These are phyloP conservation scores for Etheostoma perlongum DNA, from an alignment of 2,797 vertebrate species.

Conservation along the genomic window DNA sequence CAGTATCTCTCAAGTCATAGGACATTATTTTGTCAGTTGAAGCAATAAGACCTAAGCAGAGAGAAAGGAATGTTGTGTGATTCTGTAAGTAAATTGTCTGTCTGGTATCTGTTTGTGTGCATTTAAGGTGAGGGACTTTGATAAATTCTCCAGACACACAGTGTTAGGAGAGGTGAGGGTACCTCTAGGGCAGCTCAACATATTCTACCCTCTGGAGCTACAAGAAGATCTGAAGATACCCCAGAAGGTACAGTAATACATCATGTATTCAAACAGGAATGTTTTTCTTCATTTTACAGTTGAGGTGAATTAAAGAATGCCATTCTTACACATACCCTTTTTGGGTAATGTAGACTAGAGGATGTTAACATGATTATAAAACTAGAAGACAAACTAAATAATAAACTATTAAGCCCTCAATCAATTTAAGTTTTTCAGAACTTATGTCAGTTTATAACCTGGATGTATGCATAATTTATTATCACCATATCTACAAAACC, in stretches of 20 bases:
- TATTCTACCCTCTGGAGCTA: constrained; percentile 80
- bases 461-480: background rate
- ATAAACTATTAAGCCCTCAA: background rate
- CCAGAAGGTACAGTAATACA: constrained; percentile 69
- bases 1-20: background rate
- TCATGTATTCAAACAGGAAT: background rate
- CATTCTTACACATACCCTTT: background rate
- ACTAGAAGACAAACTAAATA: background rate
- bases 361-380: background rate
- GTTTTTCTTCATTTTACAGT: background rate
- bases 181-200: constrained; percentile 71
- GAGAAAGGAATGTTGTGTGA: background rate
- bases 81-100: background rate
- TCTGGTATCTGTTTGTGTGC: constrained; percentile 25
- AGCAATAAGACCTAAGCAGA: background rate
- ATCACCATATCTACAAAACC: background rate
- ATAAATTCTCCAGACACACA: constrained; percentile 85
- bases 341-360: background rate
- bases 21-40: constrained; percentile 4
- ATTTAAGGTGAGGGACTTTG: constrained; percentile 84
- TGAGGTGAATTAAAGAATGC: background rate
- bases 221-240: constrained; percentile 79
- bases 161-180: constrained; percentile 83
- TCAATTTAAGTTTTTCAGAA: background rate
- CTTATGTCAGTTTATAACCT: background rate